Percentiles rank a stretch among this genome's conserved stretches.
Evolutionary conservation across 2,888 invertebrate genomes (phyloP).

Genomic region (Dynastes tityus): DNA sequence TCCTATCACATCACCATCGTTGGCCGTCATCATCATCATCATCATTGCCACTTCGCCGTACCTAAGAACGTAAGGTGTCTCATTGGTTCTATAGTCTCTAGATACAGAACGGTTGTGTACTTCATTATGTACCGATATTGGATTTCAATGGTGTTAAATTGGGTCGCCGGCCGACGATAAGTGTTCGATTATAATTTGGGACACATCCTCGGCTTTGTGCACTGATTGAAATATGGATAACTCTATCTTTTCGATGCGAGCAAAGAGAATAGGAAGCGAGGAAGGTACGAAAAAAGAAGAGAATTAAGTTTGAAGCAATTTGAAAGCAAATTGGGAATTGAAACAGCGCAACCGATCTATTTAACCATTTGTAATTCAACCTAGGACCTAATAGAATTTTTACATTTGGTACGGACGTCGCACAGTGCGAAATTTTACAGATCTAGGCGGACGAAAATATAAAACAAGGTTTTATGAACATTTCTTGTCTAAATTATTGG

Average conservation of each 20-base stretch:
- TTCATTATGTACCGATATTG: slow-evolving; percentile 51
- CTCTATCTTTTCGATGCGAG: slow-evolving; percentile 30
- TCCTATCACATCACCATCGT: slow-evolving; percentile 39
- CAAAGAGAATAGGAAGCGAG: not conserved
- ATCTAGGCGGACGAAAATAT: no score
- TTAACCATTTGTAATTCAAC: no score
- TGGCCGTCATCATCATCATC: slow-evolving; percentile 37
- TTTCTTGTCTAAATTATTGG: no score
- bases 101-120: slow-evolving; percentile 49
- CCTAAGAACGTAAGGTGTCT: slow-evolving; percentile 1
- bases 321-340: no score
- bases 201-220: slow-evolving; percentile 40
- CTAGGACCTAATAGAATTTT: no score
- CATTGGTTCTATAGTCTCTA: slow-evolving; percentile 34
- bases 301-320: not conserved
- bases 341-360: no score
- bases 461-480: no score
- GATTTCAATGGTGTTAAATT: slow-evolving; percentile 52
- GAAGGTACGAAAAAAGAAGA: not conserved
- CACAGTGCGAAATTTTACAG: no score
- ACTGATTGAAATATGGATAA: slow-evolving; percentile 44
- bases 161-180: slow-evolving; percentile 45
- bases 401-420: no score
- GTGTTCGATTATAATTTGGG: slow-evolving; percentile 52
- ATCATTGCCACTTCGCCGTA: slow-evolving; percentile 19